Evolutionary conservation across 2,113 vertebrate genomes (phyloP).

Genomic region (Diglossa brunneiventris): DNA sequence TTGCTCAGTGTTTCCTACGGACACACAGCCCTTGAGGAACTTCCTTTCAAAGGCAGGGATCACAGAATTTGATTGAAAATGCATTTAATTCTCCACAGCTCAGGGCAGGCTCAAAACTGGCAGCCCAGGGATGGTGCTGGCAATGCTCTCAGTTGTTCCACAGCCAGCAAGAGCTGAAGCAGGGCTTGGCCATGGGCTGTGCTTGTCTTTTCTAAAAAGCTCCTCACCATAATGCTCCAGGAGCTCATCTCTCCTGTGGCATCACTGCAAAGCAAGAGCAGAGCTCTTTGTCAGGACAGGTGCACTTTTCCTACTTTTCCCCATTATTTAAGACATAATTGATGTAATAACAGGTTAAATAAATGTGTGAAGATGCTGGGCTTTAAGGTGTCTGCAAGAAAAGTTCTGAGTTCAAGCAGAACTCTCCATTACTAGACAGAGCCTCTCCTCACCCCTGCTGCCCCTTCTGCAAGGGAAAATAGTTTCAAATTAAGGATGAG

Average conservation of each 20-base stretch:
- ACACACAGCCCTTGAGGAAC: not conserved
- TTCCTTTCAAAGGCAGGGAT: not conserved
- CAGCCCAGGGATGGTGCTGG: not conserved
- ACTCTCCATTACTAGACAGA: not conserved
- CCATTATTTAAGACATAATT: not conserved
- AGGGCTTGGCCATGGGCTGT: not conserved
- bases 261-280: not conserved
- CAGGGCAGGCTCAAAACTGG: not conserved
- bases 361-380: not conserved
- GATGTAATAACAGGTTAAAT: not conserved
- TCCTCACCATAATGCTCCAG: not conserved
- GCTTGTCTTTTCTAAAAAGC: not conserved
- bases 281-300: not conserved
- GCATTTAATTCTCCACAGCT: not conserved
- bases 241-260: not conserved
- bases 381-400: not conserved
- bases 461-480: not conserved
- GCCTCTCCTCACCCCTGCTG: not conserved
- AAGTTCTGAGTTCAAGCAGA: not conserved
- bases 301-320: not conserved
- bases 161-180: not conserved
- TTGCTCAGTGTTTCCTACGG: not conserved
- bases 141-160: accelerated
- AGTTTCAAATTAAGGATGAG: not conserved
- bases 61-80: not conserved